These are phyloP conservation scores for Drosophila recens DNA, from an alignment of 2,888 invertebrate species.

Conservation along the genomic window DNA sequence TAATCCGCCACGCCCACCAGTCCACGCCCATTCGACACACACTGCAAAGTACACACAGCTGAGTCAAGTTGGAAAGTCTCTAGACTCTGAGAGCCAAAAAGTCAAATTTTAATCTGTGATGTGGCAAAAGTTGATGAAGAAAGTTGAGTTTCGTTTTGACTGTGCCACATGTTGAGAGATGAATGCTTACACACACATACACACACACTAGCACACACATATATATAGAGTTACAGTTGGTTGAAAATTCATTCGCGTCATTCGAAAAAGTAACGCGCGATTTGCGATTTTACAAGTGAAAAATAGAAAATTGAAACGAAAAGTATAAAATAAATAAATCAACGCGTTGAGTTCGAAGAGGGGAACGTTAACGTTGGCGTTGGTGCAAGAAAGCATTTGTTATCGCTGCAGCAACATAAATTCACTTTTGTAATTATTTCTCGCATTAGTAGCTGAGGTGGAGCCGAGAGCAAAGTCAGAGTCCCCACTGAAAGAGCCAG, in stretches of 20 bases:
- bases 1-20: conserved; percentile 60
- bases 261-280: conserved; percentile 70
- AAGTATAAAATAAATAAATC: conserved; percentile 67
- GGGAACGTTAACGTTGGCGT: conserved; percentile 6
- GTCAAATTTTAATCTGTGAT: conserved; percentile 81
- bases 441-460: conserved; percentile 82
- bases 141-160: conserved; percentile 61
- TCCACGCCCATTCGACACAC: conserved; percentile 16
- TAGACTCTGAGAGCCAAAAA: conserved; percentile 66
- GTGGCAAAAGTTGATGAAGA: conserved; percentile 78
- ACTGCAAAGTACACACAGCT: conserved; percentile 12
- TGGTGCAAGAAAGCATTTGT: conserved; percentile 79
- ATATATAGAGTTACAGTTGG: conserved; percentile 17
- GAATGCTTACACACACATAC: conserved; percentile 42
- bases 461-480: conserved; percentile 67
- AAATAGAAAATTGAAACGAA: conserved; percentile 7
- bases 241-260: conserved; percentile 49
- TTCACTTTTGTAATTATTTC: conserved; percentile 83
- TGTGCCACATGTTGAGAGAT: conserved; percentile 67
- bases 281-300: conserved; percentile 25
- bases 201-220: conserved; percentile 28
- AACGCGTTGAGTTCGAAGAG: conserved; percentile 43
- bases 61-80: conserved; percentile 46
- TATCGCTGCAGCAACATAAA: conserved; percentile 82
- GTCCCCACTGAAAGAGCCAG: conserved; percentile 11